phyloP scores from a whole-genome alignment of 2,797 vertebrate species.

The Ataeniobius toweri region DNA sequence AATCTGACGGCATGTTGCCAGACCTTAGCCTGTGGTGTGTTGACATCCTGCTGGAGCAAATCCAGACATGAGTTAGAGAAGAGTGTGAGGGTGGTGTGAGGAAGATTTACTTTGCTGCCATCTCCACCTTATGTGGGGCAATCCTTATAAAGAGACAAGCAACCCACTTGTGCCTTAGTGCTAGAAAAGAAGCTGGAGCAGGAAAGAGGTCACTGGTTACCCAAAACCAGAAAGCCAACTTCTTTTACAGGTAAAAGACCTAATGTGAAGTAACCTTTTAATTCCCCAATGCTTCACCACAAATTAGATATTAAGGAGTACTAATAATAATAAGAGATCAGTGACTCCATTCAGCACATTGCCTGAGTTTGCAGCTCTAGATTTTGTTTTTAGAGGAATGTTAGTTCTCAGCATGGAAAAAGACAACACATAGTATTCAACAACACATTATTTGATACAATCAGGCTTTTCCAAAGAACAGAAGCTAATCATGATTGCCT shows the following conservation, averaged over 20 bases:
- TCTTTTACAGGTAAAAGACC: not conserved
- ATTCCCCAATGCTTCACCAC: slow-evolving; percentile 57
- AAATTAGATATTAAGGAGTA: slow-evolving; percentile 54
- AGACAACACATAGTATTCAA: not conserved
- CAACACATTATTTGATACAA: not conserved
- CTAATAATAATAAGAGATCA: slow-evolving; percentile 55
- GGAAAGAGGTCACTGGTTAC: slow-evolving; percentile 52
- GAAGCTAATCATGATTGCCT: not conserved
- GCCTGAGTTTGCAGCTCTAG: slow-evolving; percentile 32
- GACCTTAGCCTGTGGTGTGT: slow-evolving; percentile 28
- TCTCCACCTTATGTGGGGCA: slow-evolving; percentile 46
- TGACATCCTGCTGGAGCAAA: slow-evolving; percentile 35
- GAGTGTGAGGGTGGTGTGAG: slow-evolving; percentile 27
- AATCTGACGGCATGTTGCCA: slow-evolving; percentile 23
- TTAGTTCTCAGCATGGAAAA: not conserved
- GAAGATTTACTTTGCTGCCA: slow-evolving; percentile 44
- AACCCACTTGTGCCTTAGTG: slow-evolving; percentile 43
- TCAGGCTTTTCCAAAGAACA: not conserved
- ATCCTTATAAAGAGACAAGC: slow-evolving; percentile 32
- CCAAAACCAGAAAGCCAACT: not conserved
- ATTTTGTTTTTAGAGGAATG: slow-evolving; percentile 3
- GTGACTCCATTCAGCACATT: slow-evolving; percentile 30
- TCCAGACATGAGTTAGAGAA: slow-evolving; percentile 44
- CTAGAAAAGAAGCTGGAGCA: slow-evolving; percentile 50
- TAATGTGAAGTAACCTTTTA: slow-evolving; percentile 35